Evolutionary conservation across 2,113 vertebrate genomes (phyloP).

Genomic region (Archocentrus centrarchus): DNA sequence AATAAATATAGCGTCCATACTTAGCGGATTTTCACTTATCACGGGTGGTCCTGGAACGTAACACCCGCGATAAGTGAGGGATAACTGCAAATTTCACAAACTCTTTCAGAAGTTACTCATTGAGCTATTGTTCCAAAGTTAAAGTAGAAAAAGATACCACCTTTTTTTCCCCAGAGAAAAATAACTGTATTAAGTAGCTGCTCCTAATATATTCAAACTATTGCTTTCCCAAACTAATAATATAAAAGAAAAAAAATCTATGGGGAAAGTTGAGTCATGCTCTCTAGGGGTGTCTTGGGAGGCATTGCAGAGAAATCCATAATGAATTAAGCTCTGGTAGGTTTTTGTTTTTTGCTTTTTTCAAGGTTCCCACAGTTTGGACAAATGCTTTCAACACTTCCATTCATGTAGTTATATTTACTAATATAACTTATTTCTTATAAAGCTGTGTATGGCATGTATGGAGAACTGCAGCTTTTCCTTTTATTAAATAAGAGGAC

Average conservation of each 20-base stretch:
- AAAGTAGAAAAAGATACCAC: not conserved
- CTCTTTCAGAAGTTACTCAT: not conserved
- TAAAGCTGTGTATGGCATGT: not conserved
- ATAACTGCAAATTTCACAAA: too few species aligned
- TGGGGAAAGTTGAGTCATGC: not conserved
- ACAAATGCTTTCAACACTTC: not conserved
- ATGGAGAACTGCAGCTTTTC: not conserved
- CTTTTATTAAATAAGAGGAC: constrained; percentile 7
- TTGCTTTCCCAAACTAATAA: not conserved
- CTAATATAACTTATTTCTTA: not conserved
- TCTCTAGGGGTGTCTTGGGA: not conserved
- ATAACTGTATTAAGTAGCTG: not conserved
- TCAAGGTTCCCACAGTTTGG: not conserved
- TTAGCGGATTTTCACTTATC: too few species aligned
- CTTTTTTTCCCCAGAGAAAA: not conserved
- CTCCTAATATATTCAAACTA: not conserved
- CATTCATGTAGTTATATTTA: not conserved
- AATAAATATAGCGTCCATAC: too few species aligned
- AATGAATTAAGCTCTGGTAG: not conserved
- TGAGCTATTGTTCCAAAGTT: not conserved
- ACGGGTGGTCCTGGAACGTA: too few species aligned
- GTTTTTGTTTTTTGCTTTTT: not conserved
- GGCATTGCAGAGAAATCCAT: not conserved
- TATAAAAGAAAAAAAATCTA: not conserved
- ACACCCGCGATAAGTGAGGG: too few species aligned